Base-by-base conservation (phyloP, 2,113 vertebrate genomes). In the Leucopsar rothschildi region DNA sequence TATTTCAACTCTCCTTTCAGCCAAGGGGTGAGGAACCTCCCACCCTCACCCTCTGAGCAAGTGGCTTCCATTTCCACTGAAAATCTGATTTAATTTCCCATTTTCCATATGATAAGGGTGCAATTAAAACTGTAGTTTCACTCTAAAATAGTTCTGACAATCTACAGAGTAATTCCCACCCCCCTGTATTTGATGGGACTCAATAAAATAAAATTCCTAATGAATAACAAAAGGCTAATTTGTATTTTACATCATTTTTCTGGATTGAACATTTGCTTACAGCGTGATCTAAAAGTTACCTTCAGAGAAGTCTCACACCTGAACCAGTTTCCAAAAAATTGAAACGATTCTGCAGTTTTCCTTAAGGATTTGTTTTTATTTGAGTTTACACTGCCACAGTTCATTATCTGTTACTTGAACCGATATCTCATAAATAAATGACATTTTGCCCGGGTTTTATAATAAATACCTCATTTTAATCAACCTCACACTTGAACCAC, bases 151-250 rank as follows among this genome's bases (percentile, higher is more conserved):
- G 19, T 37, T 35, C 27, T 57, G 47, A 73, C 24, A 9, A 61
- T 4, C 59, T 13, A 29, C 8, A 4, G 35, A 70, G 47, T 60
- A 70, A 35, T 25, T 44, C 47, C 60, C 65, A 59, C 22, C 31
- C 27, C 24, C 24, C 61, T 0, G 0, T 6, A n/a, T 27, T 8
- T 40, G n/a, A 61, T 0, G 4, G 42, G 16, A 66, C 69, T 59
- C 75, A 19, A 9, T 20, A 77, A 70, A 90, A 79, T 12, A 56
- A 18, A 72, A 66, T 11, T 42, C 47, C 45, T 39, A 25, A 40
- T 1, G 2, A 77, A 5, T 17, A 73, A 57, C 31, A 61, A 91
- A 42, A 6, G 8, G 37, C 8, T 65, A 22, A 22, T 6, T 56
- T 49, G 9, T 7, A 42, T 44, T 78, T 47, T 15, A 56, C 8